Evolutionary conservation across 2,888 invertebrate species (phyloP).

Genomic region (Apodemia mormo): DNA sequence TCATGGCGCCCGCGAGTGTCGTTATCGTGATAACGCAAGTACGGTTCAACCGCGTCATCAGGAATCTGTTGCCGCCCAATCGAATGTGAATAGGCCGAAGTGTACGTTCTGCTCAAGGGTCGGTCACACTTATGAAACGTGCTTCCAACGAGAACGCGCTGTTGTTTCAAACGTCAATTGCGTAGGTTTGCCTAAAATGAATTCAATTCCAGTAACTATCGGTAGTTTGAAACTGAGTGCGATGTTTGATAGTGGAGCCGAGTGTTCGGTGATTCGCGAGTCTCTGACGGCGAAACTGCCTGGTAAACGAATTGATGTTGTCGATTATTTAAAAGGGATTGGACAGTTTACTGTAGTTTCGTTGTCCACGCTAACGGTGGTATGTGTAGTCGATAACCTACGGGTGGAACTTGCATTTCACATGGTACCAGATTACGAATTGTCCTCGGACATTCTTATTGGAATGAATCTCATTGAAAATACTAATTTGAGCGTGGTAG

Average conservation of each 20-base stretch:
- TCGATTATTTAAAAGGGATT: conserved; percentile 27
- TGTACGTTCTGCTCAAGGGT: neutral
- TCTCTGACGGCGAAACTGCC: conserved; percentile 38
- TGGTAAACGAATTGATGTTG: conserved; percentile 29
- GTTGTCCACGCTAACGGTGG: neutral
- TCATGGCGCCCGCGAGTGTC: too few species aligned
- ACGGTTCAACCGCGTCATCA: too few species aligned
- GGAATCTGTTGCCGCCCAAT: too few species aligned
- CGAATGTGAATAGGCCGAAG: too few species aligned
- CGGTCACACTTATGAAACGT: conserved; percentile 40
- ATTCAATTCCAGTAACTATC: conserved; percentile 28
- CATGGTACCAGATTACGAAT: too few species aligned
- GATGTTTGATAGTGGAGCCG: conserved; percentile 44
- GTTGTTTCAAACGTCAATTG: conserved; percentile 39
- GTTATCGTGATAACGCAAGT: too few species aligned
- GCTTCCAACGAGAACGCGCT: conserved; percentile 37
- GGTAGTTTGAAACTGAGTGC: conserved; percentile 28
- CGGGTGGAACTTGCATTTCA: too few species aligned
- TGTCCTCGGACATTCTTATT: too few species aligned
- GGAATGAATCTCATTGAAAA: too few species aligned
- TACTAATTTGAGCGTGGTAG: too few species aligned
- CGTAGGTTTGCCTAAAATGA: conserved; percentile 29
- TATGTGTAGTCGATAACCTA: too few species aligned
- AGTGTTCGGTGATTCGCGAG: conserved; percentile 42
- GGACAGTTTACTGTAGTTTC: conserved; percentile 25